Conservation (phyloP, 2,113 vertebrate species). For the Poeciliopsis retropinna region DNA sequence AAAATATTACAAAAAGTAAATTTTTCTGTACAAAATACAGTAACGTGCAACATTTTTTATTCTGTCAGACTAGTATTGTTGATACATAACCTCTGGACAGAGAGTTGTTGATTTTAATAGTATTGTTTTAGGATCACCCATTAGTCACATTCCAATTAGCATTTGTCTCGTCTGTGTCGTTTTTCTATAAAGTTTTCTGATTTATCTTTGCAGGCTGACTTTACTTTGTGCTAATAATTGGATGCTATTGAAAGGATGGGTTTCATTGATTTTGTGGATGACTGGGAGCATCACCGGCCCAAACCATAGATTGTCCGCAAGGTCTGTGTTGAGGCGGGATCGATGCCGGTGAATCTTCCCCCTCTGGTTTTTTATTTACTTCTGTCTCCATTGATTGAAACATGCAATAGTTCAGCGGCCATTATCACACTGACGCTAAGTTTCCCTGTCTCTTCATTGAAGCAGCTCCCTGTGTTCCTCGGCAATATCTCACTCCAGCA, state of each 20-base stretch:
- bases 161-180: constrained; percentile 82
- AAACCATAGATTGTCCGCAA: constrained; percentile 88
- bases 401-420: constrained; percentile 83
- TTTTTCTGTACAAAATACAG: background rate
- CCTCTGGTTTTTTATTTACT: constrained; percentile 85
- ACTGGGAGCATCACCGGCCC: constrained; percentile 90
- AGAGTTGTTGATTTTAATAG: constrained; percentile 39
- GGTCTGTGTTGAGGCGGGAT: constrained; percentile 88
- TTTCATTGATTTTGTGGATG: constrained; percentile 96
- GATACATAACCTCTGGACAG: constrained; percentile 9
- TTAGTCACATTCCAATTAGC: constrained; percentile 82
- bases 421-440: constrained; percentile 87
- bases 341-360: constrained; percentile 89
- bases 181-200: constrained; percentile 91
- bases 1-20: no score
- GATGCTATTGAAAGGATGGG: constrained; percentile 98
- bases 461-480: constrained; percentile 66
- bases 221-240: constrained; percentile 96
- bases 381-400: constrained; percentile 88
- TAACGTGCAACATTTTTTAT: background rate
- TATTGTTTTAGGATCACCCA: constrained; percentile 55
- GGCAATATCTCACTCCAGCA: constrained; percentile 78
- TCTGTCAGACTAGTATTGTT: background rate
- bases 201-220: constrained; percentile 88
- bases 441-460: constrained; percentile 80